A percentile compares a stretch with the other conserved stretches of the same genome.
These are phyloP conservation scores for Gopherus flavomarginatus DNA, from an alignment of 2,113 vertebrate genomes.

Conservation along the genomic window DNA sequence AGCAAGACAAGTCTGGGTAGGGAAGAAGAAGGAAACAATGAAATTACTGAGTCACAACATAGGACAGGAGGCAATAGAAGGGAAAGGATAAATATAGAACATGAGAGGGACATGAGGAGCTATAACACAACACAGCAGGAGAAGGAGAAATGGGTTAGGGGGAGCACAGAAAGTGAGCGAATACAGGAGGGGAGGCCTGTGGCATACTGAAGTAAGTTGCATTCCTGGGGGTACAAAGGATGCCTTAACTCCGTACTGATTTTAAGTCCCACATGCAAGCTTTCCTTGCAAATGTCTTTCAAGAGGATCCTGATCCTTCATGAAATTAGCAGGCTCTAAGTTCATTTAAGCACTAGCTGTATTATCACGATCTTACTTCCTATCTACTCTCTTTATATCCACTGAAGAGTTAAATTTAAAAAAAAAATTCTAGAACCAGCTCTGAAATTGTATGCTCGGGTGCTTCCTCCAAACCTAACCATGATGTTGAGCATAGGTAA, in stretches of 20 bases:
- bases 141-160: neutral
- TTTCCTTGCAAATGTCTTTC: neutral
- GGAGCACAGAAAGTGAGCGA: neutral
- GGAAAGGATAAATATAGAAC: neutral
- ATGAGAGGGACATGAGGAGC: neutral
- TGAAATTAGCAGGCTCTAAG: neutral
- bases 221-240: neutral
- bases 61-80: neutral
- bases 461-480: neutral
- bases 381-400: neutral
- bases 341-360: neutral
- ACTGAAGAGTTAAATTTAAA: neutral
- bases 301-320: neutral
- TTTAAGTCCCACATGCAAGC: neutral
- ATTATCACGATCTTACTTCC: neutral
- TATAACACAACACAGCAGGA: neutral
- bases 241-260: neutral
- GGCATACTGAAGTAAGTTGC: neutral
- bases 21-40: neutral
- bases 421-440: neutral
- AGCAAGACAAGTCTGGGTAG: neutral
- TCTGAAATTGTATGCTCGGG: neutral
- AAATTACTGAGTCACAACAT: neutral
- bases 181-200: neutral
- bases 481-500: neutral